Evolutionary conservation across 1,140 invertebrate species (phyloP), one percentile per base, ranked within the genome.

Genomic region (Daktulosphaira vitifoliae): DNA sequence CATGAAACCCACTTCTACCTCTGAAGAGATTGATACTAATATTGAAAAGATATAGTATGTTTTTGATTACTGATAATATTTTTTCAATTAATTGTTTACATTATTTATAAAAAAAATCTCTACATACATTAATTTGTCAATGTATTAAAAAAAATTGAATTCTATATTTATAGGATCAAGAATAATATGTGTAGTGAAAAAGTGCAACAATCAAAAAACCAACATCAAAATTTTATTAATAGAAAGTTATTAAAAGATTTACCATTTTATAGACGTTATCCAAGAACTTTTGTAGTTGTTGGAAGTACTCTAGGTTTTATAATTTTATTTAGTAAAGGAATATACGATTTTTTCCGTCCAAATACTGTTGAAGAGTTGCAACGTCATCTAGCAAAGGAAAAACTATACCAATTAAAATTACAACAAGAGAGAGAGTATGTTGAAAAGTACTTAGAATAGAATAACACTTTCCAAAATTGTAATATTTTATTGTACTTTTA

Each of bases 261-360:
- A 5, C 66, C 66, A 33, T 79, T 76, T 71, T 71, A 76, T n/a
- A 68, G 78, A 38, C 76, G 81, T 22, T 75, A 84, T 73, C 81
- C 81, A n/a, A 71, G 73, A 26, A 2, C 73, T 39, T 79, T 82
- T 74, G 74, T 79, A 68, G 66, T 76, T 3, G 72, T 79, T 1
- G 71, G 78, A 54, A 71, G 80, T 1, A 68, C 76, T 15, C 49
- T 76, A 2, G 76, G 73, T 1, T 51, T 84, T 2, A 69, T 77
- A 1, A 71, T 85, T 6, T 78, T 87, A 25, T 87, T 85, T 70
- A 85, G 84, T 11, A 81, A 80, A 70, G 82, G 81, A 1, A 73
- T 88, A n/a, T 88, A 86, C 74, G 84, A 87, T 68, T 73, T 79
- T n/a, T 83, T 82, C 67, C 81, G 46, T 26, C 56, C 20, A 48